phyloP scores from a whole-genome alignment of 2,797 vertebrate genomes.

The Ctenopoma kingsleyae region DNA sequence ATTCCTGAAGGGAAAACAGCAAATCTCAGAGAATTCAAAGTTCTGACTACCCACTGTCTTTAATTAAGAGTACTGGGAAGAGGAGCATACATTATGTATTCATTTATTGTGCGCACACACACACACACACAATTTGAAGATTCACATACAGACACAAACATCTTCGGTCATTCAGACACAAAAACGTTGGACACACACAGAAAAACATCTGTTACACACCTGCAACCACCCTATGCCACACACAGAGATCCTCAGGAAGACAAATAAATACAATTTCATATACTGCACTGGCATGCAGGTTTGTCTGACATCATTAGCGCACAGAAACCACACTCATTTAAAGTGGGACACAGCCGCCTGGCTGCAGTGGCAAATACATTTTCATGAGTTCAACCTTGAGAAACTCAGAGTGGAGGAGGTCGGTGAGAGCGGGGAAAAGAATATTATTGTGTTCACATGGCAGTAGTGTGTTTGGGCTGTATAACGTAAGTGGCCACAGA shows the following conservation, averaged over 20 bases:
- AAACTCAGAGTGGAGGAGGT: neutral
- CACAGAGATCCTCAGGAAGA: slow-evolving; percentile 21
- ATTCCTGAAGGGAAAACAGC: slow-evolving; percentile 35
- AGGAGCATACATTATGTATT: slow-evolving; percentile 54
- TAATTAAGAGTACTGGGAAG: slow-evolving; percentile 51
- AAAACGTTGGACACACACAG: slow-evolving; percentile 10
- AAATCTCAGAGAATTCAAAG: slow-evolving; percentile 36
- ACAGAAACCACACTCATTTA: slow-evolving; percentile 7
- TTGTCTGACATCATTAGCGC: slow-evolving; percentile 32
- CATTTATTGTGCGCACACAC: slow-evolving; percentile 35
- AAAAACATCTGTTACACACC: slow-evolving; percentile 14
- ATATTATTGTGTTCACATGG: neutral
- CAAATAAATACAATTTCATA: neutral
- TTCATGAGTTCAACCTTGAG: neutral
- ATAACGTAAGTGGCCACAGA: neutral
- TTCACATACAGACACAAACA: slow-evolving; percentile 3
- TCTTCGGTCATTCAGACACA: slow-evolving; percentile 4
- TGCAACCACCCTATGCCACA: slow-evolving; percentile 9
- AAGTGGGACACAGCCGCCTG: slow-evolving; percentile 21
- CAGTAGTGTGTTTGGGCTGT: neutral
- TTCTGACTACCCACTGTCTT: slow-evolving; percentile 30
- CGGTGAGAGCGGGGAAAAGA: neutral
- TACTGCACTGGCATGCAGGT: neutral
- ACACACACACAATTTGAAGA: slow-evolving; percentile 15
- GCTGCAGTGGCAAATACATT: slow-evolving; percentile 6